Base-by-base conservation (phyloP, 53 echinoderm and acorn worm genomes). In the Henricia sp. region DNA sequence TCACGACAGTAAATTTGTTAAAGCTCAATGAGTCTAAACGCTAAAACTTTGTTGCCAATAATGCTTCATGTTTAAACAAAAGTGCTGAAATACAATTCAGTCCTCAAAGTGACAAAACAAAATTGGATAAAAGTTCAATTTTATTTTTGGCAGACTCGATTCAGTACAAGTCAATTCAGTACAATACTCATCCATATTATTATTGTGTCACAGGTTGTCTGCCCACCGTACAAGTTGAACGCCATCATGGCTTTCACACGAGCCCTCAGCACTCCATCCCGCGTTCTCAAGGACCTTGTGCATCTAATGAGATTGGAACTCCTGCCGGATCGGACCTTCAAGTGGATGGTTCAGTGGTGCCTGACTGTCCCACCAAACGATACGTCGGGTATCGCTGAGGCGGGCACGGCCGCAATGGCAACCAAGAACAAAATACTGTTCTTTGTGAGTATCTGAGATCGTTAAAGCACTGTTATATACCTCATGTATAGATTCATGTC, bases 171-270 rank as follows among this genome's bases (percentile, higher is more conserved):
- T n/a, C n/a, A n/a, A n/a, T n/a, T n/a, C n/a, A n/a, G n/a, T n/a
- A n/a, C n/a, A n/a, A n/a, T n/a, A n/a, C n/a, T n/a, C n/a, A n/a
- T n/a, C n/a, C n/a, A n/a, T n/a, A n/a, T n/a, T n/a, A n/a, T n/a
- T n/a, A n/a, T n/a, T n/a, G n/a, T n/a, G n/a, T n/a, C n/a, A n/a
- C 63, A 97, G 99, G 99, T 97, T 37, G 99, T 83, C 4, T 97
- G 99, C 77, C 92, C 99, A 4, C 99, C 99, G 3, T 97, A 87
- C 87, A 97, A 97, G 53, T 60, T 75, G 34, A 94, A 88, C n/a
- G 88, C 90, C 27, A 83, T 97, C 74, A 83, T 83, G 1, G 90
- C 99, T 6, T 97, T 97, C 56, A 55, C 75, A 17, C 92, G 99
- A 24, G 83, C 95, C 33, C 86, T 94, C 72, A 68, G 86, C 13